Evolutionary conservation across 2,113 vertebrate genomes (phyloP).

Genomic region (Neolamprologus devosi): DNA sequence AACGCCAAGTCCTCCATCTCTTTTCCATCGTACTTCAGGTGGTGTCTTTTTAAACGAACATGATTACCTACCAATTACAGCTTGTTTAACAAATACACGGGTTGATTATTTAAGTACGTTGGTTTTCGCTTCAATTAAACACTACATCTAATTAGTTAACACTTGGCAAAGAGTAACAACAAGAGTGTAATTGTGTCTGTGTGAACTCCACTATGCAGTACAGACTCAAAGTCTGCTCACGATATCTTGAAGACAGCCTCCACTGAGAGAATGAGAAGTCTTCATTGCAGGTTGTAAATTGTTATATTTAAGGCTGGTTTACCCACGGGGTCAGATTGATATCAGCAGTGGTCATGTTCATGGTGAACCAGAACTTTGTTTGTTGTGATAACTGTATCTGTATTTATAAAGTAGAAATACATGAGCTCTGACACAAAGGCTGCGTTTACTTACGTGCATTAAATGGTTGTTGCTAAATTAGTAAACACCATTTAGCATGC

Average conservation of each 20-base stretch:
- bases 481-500: neutral
- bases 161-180: neutral
- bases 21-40: neutral
- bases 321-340: neutral
- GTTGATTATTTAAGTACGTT: neutral
- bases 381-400: neutral
- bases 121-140: neutral
- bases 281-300: neutral
- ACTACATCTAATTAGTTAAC: neutral
- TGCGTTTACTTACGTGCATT: neutral
- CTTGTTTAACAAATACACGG: neutral
- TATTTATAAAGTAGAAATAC: neutral
- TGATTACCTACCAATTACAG: neutral
- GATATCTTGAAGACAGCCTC: neutral
- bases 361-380: neutral
- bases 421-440: neutral
- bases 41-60: slow-evolving; percentile 26
- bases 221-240: neutral
- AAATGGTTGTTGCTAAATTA: neutral
- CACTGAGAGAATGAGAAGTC: neutral
- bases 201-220: neutral
- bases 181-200: neutral
- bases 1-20: neutral
- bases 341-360: neutral
- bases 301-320: neutral